Evolutionary conservation across 2,113 vertebrate species (phyloP).

Genomic region (Microtus oregoni): DNA sequence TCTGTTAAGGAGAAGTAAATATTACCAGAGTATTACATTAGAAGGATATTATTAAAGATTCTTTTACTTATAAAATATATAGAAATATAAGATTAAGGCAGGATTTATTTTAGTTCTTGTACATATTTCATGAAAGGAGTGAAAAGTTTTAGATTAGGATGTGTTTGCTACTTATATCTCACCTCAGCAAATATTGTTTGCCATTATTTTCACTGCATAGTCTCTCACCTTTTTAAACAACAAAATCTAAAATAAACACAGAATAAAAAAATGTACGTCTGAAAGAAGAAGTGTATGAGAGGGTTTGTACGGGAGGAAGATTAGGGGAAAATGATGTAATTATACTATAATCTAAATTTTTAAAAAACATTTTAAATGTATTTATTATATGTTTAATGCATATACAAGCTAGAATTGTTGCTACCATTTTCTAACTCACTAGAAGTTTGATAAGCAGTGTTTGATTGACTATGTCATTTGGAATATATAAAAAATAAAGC

Average conservation of each 20-base stretch:
- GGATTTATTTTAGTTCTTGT: background rate
- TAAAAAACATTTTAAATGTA: background rate
- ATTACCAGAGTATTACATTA: background rate
- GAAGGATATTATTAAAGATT: background rate
- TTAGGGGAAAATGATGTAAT: background rate
- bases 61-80: background rate
- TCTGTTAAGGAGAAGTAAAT: background rate
- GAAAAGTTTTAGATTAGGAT: background rate
- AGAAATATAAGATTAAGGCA: background rate
- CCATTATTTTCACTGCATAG: background rate
- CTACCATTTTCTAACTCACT: background rate
- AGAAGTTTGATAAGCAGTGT: background rate
- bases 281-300: background rate
- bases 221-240: background rate
- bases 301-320: background rate
- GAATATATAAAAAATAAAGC: background rate
- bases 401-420: background rate
- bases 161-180: background rate
- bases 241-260: background rate
- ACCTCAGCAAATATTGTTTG: background rate
- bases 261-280: background rate
- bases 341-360: background rate
- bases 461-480: background rate
- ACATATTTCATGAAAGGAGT: background rate
- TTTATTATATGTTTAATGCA: background rate